Percentiles rank a stretch among this genome's conserved stretches.
phyloP scores from a whole-genome alignment of 2,113 vertebrate genomes.

The Campylomormyrus numenius region DNA sequence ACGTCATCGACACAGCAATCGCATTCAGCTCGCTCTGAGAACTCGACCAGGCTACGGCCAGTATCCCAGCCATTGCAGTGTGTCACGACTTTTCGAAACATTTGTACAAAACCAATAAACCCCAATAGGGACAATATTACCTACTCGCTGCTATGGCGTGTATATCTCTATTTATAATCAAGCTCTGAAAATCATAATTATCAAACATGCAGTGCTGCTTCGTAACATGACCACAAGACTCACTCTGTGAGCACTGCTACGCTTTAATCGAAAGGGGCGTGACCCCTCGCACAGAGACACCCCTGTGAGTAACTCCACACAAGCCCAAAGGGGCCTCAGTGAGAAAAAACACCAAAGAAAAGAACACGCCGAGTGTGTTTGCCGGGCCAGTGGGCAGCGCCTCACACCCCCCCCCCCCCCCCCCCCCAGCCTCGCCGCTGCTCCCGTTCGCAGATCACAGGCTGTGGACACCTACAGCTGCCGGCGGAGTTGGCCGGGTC shows the following conservation, averaged over 20 bases:
- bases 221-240: neutral
- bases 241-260: neutral
- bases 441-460: neutral
- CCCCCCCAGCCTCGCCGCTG: neutral
- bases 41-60: too few relatives aligned
- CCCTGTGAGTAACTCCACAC: neutral
- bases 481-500: neutral
- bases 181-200: neutral
- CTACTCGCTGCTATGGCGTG: neutral
- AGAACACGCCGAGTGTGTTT: neutral
- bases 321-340: neutral
- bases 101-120: neutral
- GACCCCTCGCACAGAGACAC: neutral
- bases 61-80: neutral
- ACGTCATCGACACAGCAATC: neutral
- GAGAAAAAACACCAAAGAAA: neutral
- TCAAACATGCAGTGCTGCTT: neutral
- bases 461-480: neutral
- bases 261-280: neutral
- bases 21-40: neutral
- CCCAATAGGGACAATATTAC: neutral
- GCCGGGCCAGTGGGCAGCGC: neutral
- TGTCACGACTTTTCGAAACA: neutral
- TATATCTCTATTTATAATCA: neutral
- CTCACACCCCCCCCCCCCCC: neutral